Conservation (phyloP, 2,113 vertebrate species). For the Calyptommatus sinebrachiatus region DNA sequence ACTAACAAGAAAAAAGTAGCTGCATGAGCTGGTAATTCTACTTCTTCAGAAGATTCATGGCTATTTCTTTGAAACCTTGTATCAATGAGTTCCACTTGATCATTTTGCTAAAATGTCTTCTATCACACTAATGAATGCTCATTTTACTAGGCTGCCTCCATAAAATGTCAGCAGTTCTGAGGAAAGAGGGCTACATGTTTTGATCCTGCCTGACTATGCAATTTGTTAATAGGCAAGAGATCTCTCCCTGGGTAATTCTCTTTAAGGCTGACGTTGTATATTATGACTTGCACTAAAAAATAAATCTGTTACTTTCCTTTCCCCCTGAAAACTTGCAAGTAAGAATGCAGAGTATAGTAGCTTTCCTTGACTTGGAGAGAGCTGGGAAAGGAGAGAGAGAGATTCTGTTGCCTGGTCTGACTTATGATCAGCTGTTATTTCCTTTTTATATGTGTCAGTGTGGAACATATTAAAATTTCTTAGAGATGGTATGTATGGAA, state of each 20-base stretch:
- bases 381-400: conserved; percentile 8
- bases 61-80: conserved; percentile 56
- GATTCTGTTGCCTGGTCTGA: conserved; percentile 61
- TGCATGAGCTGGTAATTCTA: too few species aligned
- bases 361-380: neutral
- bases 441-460: conserved; percentile 81
- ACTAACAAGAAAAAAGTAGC: too few species aligned
- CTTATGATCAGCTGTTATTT: conserved; percentile 84
- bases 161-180: conserved; percentile 17
- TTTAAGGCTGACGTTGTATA: conserved; percentile 23
- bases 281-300: conserved; percentile 19
- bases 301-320: neutral
- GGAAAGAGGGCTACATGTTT: conserved; percentile 17
- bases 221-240: neutral
- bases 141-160: conserved; percentile 32
- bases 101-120: conserved; percentile 43
- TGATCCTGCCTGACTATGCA: conserved; percentile 7
- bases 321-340: neutral
- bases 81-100: conserved; percentile 30
- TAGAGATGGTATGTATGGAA: conserved; percentile 79
- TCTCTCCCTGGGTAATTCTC: neutral
- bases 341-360: conserved; percentile 12
- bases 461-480: conserved; percentile 85
- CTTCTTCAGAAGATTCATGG: too few species aligned
- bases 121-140: conserved; percentile 33